Conservation (phyloP, 2,113 vertebrate species). For the Oreochromis aureus region DNA sequence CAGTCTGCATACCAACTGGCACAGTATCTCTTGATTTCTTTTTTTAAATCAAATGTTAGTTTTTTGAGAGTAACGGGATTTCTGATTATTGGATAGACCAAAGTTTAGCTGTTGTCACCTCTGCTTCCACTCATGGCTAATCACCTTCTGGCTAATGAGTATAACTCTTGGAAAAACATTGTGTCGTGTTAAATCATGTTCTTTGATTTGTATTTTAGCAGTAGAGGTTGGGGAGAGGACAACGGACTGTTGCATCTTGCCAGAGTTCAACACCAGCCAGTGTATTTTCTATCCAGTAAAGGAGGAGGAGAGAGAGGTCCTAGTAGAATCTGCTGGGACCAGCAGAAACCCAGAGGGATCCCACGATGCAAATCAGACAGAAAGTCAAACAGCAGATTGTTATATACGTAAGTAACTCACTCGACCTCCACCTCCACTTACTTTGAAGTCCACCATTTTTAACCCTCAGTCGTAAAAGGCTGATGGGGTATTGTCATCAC, state of each 20-base stretch:
- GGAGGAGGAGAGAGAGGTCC: too few species aligned
- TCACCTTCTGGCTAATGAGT: not conserved
- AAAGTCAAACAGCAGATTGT: not conserved
- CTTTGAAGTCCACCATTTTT: not conserved
- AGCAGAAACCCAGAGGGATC: too few species aligned
- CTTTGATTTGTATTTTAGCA: slow-evolving; percentile 4
- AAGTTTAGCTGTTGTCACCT: accelerated
- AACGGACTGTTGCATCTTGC: too few species aligned
- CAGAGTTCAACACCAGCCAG: too few species aligned
- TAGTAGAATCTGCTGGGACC: too few species aligned
- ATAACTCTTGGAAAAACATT: not conserved
- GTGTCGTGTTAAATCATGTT: not conserved
- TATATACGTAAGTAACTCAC: slow-evolving; percentile 8
- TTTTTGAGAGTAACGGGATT: not conserved
- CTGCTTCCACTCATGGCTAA: not conserved
- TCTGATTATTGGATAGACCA: accelerated
- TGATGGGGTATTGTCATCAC: not conserved
- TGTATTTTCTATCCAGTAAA: too few species aligned
- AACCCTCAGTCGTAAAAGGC: accelerated
- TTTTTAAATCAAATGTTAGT: accelerated
- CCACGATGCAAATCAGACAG: too few species aligned
- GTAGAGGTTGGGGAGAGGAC: slow-evolving; percentile 18
- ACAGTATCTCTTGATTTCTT: not conserved
- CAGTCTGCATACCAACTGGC: accelerated
- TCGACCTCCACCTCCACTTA: not conserved